These are phyloP conservation scores for Thaleichthys pacificus DNA, from an alignment of 2,797 vertebrate species.

Conservation along the genomic window DNA sequence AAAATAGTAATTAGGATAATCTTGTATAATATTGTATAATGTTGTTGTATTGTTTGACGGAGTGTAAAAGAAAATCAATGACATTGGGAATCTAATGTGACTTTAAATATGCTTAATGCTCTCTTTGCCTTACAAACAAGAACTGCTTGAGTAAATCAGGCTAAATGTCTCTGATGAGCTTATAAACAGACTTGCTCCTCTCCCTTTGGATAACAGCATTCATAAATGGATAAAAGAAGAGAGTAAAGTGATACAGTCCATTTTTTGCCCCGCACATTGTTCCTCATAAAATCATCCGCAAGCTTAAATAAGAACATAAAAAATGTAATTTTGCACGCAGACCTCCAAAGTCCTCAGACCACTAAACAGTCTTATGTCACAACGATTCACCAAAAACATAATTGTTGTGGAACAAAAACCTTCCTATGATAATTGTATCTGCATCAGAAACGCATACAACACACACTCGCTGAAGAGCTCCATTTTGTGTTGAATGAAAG, in stretches of 20 bases:
- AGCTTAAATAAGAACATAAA: slow-evolving; percentile 24
- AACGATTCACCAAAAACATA: slow-evolving; percentile 45
- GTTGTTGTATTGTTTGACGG: not conserved
- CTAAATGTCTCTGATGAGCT: slow-evolving; percentile 59
- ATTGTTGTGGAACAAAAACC: slow-evolving; percentile 48
- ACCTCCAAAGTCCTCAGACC: slow-evolving; percentile 55
- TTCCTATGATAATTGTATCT: slow-evolving; percentile 64
- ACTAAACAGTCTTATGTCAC: slow-evolving; percentile 48
- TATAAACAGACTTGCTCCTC: slow-evolving; percentile 54
- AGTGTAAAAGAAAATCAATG: not conserved
- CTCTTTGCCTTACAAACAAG: slow-evolving; percentile 45
- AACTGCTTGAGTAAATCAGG: slow-evolving; percentile 52
- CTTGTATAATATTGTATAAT: slow-evolving; percentile 21
- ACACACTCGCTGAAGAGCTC: slow-evolving; percentile 63
- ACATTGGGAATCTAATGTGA: slow-evolving; percentile 35
- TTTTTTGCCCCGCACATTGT: slow-evolving; percentile 47
- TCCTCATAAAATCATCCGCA: slow-evolving; percentile 44
- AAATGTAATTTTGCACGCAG: slow-evolving; percentile 16
- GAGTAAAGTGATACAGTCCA: slow-evolving; percentile 49
- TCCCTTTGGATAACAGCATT: slow-evolving; percentile 61
- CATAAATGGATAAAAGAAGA: slow-evolving; percentile 61
- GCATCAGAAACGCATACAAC: slow-evolving; percentile 39
- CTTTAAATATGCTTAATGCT: slow-evolving; percentile 52
- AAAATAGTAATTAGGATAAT: not conserved
- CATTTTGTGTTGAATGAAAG: slow-evolving; percentile 72